Percentiles rank a stretch among this genome's conserved stretches.
Evolutionary conservation across 2,888 invertebrate genomes (phyloP).

Genomic region (Pandemis heparana): DNA sequence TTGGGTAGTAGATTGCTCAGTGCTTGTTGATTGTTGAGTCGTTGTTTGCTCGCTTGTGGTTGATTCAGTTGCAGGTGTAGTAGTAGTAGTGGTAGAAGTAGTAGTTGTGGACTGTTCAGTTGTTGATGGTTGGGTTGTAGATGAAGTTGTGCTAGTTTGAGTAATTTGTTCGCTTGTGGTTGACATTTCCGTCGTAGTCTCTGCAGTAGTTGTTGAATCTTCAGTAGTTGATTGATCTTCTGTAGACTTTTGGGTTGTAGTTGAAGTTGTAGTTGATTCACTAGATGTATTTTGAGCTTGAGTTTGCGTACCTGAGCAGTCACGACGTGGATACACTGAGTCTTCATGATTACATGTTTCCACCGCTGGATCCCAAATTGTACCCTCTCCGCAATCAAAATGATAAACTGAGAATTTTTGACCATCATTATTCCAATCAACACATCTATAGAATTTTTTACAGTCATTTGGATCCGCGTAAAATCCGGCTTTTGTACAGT

Average conservation of each 20-base stretch:
- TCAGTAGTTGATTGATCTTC: constrained; percentile 49
- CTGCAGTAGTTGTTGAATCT: constrained; percentile 47
- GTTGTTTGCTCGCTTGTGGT: constrained; percentile 39
- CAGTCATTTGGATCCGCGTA: constrained; percentile 87
- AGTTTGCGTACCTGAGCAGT: constrained; percentile 69
- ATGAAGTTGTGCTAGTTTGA: constrained; percentile 37
- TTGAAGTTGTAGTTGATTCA: constrained; percentile 46
- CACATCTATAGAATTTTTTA: constrained; percentile 88
- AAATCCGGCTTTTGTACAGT: constrained; percentile 86
- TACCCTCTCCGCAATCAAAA: constrained; percentile 89
- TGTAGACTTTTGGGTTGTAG: constrained; percentile 38
- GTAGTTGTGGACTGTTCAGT: constrained; percentile 22
- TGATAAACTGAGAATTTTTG: constrained; percentile 86
- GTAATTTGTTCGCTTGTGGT: constrained; percentile 55
- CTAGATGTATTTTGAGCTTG: constrained; percentile 57
- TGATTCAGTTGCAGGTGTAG: constrained; percentile 44
- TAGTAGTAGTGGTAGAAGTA: constrained; percentile 41
- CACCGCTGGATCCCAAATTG: constrained; percentile 89
- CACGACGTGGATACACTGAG: constrained; percentile 86
- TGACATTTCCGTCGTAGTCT: constrained; percentile 47
- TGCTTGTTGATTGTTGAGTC: constrained; percentile 19
- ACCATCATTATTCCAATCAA: constrained; percentile 85
- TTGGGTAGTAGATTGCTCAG: constrained; percentile 46
- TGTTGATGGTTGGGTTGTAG: constrained; percentile 38
- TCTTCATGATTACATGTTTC: constrained; percentile 89